Conservation (phyloP, 2,797 vertebrate genomes). For the Ceyx erithaca region DNA sequence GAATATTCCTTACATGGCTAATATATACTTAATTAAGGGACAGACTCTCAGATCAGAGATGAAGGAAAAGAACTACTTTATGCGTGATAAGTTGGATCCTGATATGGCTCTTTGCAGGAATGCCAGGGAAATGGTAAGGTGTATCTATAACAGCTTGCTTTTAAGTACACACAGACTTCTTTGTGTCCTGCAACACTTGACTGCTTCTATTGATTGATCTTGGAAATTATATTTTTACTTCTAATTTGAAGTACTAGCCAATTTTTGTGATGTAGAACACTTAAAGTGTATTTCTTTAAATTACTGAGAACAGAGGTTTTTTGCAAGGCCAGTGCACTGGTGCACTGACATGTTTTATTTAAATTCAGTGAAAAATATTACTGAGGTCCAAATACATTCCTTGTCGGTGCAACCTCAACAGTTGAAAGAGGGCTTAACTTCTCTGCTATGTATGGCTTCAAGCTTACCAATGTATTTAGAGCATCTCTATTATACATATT, state of each 20-base stretch:
- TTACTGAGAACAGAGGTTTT: neutral
- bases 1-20: conserved; percentile 97
- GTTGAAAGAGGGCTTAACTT: neutral
- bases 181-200: conserved; percentile 26
- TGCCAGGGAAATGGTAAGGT: conserved; percentile 92
- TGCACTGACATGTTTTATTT: neutral
- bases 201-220: conserved; percentile 40
- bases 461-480: neutral
- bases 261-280: conserved; percentile 57
- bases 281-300: neutral
- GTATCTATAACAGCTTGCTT: neutral
- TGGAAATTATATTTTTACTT: conserved; percentile 31
- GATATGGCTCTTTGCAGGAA: conserved; percentile 96
- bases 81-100: conserved; percentile 93
- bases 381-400: neutral
- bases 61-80: conserved; percentile 92
- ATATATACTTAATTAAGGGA: conserved; percentile 93
- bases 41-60: conserved; percentile 88
- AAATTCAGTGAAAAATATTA: neutral
- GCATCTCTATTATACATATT: neutral
- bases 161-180: neutral
- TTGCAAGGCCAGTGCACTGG: neutral
- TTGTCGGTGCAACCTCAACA: neutral
- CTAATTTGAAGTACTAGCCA: conserved; percentile 79
- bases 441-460: neutral